Conservation (phyloP, 2,113 vertebrate genomes). For the Furnarius figulus region DNA sequence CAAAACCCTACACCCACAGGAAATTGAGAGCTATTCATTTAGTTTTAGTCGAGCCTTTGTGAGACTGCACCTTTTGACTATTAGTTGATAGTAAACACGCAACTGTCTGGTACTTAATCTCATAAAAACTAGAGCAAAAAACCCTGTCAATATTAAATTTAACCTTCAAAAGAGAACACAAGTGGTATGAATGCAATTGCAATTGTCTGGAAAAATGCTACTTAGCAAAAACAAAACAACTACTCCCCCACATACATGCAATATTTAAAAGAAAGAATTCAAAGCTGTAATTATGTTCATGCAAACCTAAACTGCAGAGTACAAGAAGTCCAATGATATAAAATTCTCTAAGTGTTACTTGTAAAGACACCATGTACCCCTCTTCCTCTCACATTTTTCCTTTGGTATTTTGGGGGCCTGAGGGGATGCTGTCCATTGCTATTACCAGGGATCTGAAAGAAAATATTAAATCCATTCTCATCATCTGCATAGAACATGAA, state of each 20-base stretch:
- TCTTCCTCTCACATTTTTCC: background rate
- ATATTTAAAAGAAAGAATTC: slow-evolving; percentile 29
- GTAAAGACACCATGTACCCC: background rate
- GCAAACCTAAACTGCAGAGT: background rate
- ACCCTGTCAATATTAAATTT: background rate
- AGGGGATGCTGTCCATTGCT: background rate
- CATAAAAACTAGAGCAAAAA: background rate
- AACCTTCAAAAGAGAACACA: slow-evolving; percentile 14
- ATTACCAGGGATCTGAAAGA: background rate
- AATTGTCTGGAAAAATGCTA: slow-evolving; percentile 38
- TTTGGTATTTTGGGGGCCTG: background rate
- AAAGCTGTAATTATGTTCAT: slow-evolving; percentile 23
- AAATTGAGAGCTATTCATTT: slow-evolving; percentile 39
- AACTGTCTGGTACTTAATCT: slow-evolving; percentile 21
- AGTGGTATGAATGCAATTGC: background rate
- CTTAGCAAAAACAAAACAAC: slow-evolving; percentile 56
- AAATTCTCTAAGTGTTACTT: background rate
- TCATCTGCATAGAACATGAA: background rate
- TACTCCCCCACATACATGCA: background rate
- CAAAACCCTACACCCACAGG: slow-evolving; percentile 10
- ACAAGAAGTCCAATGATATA: background rate
- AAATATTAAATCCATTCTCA: background rate
- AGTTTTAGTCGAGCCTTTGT: slow-evolving; percentile 5
- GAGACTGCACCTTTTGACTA: slow-evolving; percentile 45
- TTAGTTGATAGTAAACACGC: background rate